Conservation (phyloP, 2,797 vertebrate species). For the Psittacula echo region DNA sequence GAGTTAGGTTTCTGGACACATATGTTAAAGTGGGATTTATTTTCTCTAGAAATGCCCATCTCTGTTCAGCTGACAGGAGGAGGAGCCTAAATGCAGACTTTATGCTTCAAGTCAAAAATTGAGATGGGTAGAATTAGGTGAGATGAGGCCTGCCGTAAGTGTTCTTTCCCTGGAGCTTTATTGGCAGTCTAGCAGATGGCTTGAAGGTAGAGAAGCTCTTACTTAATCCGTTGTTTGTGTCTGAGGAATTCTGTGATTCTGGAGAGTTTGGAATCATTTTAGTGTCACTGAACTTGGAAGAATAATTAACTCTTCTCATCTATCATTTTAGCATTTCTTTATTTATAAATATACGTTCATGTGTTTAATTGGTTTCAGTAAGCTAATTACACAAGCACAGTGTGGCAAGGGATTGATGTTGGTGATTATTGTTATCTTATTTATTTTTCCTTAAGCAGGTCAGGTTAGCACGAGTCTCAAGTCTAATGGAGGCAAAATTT, state of each 20-base stretch:
- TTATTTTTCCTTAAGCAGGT: neutral
- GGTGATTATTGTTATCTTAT: neutral
- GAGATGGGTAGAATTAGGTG: neutral
- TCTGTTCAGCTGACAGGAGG: neutral
- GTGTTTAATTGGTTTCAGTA: slow-evolving; percentile 41
- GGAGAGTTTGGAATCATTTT: neutral
- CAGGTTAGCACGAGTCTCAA: neutral
- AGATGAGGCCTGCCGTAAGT: neutral
- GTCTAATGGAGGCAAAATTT: slow-evolving; percentile 32
- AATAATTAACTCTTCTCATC: slow-evolving; percentile 42
- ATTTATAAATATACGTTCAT: slow-evolving; percentile 12
- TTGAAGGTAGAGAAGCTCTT: neutral
- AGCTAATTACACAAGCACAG: slow-evolving; percentile 8
- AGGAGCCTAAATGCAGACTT: neutral
- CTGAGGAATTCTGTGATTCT: neutral
- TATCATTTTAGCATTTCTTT: slow-evolving; percentile 24
- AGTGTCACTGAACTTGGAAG: neutral
- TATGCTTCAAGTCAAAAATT: neutral
- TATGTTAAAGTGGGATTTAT: neutral
- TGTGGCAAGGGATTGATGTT: slow-evolving; percentile 7
- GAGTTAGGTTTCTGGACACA: neutral
- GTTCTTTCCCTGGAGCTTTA: neutral
- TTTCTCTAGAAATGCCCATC: neutral
- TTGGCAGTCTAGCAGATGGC: neutral
- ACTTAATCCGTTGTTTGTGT: neutral